Base-by-base conservation (phyloP, 2,888 invertebrate species). In the Leptothorax acervorum region DNA sequence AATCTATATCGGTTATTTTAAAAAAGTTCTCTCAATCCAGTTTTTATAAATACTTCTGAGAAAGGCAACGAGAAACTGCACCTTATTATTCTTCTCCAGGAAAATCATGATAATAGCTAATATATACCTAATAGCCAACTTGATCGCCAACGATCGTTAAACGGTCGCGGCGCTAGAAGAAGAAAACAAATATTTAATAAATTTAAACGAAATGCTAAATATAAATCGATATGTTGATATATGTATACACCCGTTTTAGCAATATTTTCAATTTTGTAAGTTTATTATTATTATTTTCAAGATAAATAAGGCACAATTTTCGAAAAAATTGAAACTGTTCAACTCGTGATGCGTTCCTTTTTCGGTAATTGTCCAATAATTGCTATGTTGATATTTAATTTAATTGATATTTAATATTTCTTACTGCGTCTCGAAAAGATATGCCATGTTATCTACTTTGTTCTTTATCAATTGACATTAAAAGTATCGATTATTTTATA, bases 261-360 rank as follows among this genome's bases (percentile, higher is more conserved):
- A 66, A 28, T 66, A 66, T 23, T 65, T 65, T 42, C 5, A 11
- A 15, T 15, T 65, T 65, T 0, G 12, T 6, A 35, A 35, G 35
- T 23, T 57, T n/a, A 63, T 63, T 63, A 39, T 63, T 63, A 42
- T 65, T 65, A 65, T 42, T 23, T 65, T 65, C 23, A 23, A 65
- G n/a, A 23, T 66, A 45, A 15, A 66, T 45, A 2, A 39, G n/a
- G 3, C 39, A 65, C 6, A n/a, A 23, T 8, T 45, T 66, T 65
- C 9, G 0, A 48, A 48, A 31, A 28, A 68, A 68, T 48, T 45
- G 9, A 45, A 9, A 45, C 11, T 65, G 3, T 45, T 42, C 3
- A 18, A 35, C 1, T 28, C 23, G 15, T 15, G 12, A 57, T 3
- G 31, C 15, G 31, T 15, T 35, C 3, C 8, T 18, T 48, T 9